Evolutionary conservation across 2,797 vertebrate species (phyloP), one percentile per base, ranked within the genome.

Genomic region (Betta splendens): DNA sequence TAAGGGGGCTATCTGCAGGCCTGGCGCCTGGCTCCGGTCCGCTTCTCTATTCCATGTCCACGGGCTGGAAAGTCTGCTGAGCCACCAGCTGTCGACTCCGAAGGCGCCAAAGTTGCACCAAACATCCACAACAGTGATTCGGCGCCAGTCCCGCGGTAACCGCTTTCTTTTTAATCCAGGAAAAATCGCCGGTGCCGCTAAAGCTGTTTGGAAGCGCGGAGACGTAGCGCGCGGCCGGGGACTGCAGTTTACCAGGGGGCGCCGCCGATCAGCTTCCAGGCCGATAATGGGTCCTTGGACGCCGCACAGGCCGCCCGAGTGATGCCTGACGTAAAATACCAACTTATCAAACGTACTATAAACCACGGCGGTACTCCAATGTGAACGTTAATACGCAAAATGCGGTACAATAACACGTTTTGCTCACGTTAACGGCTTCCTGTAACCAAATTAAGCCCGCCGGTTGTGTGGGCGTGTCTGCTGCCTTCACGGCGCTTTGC

Each of bases 281-380:
- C 76, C 78, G 61, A 66, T n/a, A n/a, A n/a, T 5, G 77, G 90
- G 88, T 87, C 87, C 69, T 91, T 67, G 49, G 54, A 37, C 85
- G 75, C 89, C 82, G 91, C 90, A 92, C 91, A 92, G 92, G 62
- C 83, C 56, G 39, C 90, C 83, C 32, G 13, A 10, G 31, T 0
- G 26, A 53, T 84, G 88, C 88, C 89, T 87, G 87, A 80, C 48
- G 35, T 4, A 85, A 89, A 89, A 70, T 66, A 0, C 5, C 2
- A 7, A 28, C 23, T n/a, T 3, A 45, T 23, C 7, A 22, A 5
- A 3, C n/a, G 8, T 7, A 15, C 3, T 3, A 3, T 32, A 7
- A 11, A 8, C 9, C 9, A 9, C 9, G 13, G 0, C 1, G 5
- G 2, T 18, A 4, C 2, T 9, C 15, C 15, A 2, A 15, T n/a